Conservation (phyloP, 2,797 vertebrate genomes). For the Gobio occitaniae region DNA sequence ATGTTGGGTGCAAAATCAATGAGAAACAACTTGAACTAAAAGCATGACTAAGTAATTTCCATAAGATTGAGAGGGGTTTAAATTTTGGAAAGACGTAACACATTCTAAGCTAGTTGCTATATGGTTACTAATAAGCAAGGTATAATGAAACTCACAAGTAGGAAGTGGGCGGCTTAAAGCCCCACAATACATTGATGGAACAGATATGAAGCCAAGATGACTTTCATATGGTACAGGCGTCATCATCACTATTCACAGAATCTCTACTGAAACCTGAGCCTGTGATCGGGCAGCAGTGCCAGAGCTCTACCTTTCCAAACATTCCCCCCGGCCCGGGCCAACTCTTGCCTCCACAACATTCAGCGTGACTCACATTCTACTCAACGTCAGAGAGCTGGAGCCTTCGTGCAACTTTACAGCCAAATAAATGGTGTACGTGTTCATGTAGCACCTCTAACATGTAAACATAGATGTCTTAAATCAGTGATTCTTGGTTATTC, state of each 20-base stretch:
- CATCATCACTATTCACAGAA: conserved; percentile 67
- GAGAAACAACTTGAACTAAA: background rate
- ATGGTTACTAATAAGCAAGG: background rate
- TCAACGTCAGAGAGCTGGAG: conserved; percentile 39
- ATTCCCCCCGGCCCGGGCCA: conserved; percentile 28
- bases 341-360: conserved; percentile 35
- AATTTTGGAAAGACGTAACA: background rate
- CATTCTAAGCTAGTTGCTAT: background rate
- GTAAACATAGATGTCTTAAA: background rate
- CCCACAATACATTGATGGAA: conserved; percentile 37
- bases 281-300: conserved; percentile 42
- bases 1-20: background rate
- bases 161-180: conserved; percentile 31
- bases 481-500: background rate
- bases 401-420: conserved; percentile 36
- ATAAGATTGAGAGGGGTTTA: background rate
- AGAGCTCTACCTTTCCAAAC: conserved; percentile 48
- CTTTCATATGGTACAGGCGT: conserved; percentile 59
- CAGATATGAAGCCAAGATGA: conserved; percentile 39
- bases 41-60: background rate
- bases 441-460: conserved; percentile 19
- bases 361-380: conserved; percentile 44
- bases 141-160: background rate
- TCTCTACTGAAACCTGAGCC: conserved; percentile 63
- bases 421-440: background rate